phyloP scores from a whole-genome alignment of 2,797 vertebrate species.

The Onychomys leucogaster region DNA sequence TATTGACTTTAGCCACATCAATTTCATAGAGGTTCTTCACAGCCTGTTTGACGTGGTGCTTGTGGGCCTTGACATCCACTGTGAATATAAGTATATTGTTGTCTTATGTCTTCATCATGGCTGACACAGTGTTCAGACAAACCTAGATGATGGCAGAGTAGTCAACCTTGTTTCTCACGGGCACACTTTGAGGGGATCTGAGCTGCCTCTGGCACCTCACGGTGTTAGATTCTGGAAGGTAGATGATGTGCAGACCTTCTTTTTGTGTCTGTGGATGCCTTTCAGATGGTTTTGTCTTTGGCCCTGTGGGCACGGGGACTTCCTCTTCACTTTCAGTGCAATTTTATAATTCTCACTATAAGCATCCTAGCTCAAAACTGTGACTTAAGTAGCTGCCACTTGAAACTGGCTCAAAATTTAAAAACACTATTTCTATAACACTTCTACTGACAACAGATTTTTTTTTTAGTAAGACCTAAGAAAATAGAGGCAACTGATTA shows the following conservation, averaged over 20 bases:
- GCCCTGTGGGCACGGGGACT: too few species aligned
- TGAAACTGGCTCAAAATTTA: background rate
- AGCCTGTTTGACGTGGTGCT: background rate
- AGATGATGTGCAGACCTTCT: background rate
- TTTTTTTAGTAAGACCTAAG: background rate
- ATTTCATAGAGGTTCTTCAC: background rate
- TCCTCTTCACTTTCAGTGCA: background rate
- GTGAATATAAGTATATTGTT: background rate
- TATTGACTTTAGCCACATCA: background rate
- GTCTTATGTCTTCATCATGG: background rate
- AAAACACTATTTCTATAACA: background rate
- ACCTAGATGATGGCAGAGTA: too few species aligned
- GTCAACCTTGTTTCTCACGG: background rate
- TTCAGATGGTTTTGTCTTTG: background rate
- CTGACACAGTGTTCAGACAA: background rate
- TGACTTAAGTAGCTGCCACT: background rate
- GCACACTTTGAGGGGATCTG: background rate
- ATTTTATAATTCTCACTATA: background rate
- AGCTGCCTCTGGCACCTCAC: too few species aligned
- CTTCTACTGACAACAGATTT: background rate
- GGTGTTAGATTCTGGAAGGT: background rate
- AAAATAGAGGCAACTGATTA: background rate
- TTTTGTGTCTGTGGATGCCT: too few species aligned
- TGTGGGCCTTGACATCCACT: accelerated
- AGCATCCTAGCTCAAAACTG: background rate